A percentile compares a stretch with the other conserved stretches of the same genome.
These are phyloP conservation scores for Xenopus laevis DNA, from an alignment of 2,113 vertebrate species.

Conservation along the genomic window DNA sequence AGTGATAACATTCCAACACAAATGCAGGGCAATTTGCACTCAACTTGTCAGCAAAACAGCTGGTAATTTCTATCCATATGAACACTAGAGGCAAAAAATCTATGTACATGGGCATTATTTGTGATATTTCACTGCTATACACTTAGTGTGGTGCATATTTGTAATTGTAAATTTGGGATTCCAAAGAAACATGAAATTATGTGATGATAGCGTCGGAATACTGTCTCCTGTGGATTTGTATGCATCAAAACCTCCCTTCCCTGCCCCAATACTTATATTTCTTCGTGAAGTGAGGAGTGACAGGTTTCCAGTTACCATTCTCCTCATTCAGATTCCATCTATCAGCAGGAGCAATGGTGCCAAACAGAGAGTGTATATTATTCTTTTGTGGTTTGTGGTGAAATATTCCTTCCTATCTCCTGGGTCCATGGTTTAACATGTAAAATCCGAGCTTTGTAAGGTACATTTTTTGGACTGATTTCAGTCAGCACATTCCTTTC, in stretches of 20 bases:
- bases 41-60: too few species aligned
- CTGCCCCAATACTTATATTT: neutral
- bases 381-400: conserved; percentile 14
- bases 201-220: too few species aligned
- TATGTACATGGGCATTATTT: too few species aligned
- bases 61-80: too few species aligned
- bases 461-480: conserved; percentile 18
- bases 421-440: neutral
- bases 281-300: neutral
- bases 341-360: neutral
- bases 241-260: neutral
- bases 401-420: conserved; percentile 20
- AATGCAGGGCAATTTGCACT: too few species aligned
- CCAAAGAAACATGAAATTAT: too few species aligned
- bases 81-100: too few species aligned
- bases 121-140: too few species aligned
- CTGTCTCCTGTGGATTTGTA: neutral
- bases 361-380: conserved; percentile 14
- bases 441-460: neutral
- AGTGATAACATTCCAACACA: too few species aligned
- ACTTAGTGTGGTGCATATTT: too few species aligned
- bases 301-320: neutral
- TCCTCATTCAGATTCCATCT: neutral
- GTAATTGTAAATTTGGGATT: too few species aligned
- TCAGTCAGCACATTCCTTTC: conserved; percentile 7